Evolutionary conservation across 92 coral and sea anemone genomes (phyloP).

Genomic region (Metridium senile): DNA sequence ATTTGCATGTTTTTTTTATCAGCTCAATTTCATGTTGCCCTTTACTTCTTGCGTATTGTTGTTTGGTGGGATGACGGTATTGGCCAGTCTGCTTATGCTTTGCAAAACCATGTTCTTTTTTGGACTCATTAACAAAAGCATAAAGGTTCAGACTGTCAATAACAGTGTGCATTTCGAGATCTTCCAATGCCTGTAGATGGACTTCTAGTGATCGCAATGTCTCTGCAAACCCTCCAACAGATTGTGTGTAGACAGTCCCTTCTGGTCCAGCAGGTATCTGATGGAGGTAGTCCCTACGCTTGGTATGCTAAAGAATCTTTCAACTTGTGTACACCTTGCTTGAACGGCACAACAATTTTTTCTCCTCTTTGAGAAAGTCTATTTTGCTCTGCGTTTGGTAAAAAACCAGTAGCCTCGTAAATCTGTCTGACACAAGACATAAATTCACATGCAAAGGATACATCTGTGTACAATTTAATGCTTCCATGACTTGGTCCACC

Average conservation of each 20-base stretch:
- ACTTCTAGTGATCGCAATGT: conserved; percentile 38
- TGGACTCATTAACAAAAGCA: conserved; percentile 76
- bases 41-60: conserved; percentile 58
- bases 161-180: conserved; percentile 16
- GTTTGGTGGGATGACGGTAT: conserved; percentile 64
- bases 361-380: conserved; percentile 1
- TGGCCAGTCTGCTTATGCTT: conserved; percentile 75
- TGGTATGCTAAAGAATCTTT: conserved; percentile 24
- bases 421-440: conserved; percentile 54
- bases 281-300: conserved; percentile 34
- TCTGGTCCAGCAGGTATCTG: conserved; percentile 37
- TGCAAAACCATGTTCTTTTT: conserved; percentile 77
- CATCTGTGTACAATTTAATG: conserved; percentile 42
- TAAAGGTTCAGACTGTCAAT: conserved; percentile 36
- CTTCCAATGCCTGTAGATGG: conserved; percentile 36
- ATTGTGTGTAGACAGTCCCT: conserved; percentile 33
- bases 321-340: conserved; percentile 34
- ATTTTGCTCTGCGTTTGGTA: conserved; percentile 59
- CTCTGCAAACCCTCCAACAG: conserved; percentile 48
- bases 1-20: conserved; percentile 63
- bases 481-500: conserved; percentile 58
- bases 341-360: conserved; percentile 30
- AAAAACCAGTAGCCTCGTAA: conserved; percentile 57
- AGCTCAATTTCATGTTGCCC: conserved; percentile 60
- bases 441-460: conserved; percentile 52